Percentiles rank a stretch among this genome's conserved stretches.
Evolutionary conservation across 2,797 vertebrate genomes (phyloP).

Genomic region (Spinus pinus): DNA sequence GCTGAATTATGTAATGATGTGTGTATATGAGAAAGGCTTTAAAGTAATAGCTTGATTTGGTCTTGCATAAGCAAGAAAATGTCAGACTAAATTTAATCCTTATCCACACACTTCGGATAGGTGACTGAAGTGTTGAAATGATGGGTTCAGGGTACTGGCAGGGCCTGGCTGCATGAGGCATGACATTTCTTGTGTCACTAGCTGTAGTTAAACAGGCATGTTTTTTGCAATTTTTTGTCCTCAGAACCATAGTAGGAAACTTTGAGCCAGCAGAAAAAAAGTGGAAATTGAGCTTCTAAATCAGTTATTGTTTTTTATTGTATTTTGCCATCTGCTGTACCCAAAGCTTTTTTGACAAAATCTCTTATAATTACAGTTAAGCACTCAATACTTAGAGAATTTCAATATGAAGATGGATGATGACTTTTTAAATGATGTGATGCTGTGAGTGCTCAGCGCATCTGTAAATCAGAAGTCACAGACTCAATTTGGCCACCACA

Average conservation of each 20-base stretch:
- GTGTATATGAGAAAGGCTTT: not conserved
- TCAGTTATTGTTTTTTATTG: not conserved
- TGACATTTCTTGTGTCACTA: not conserved
- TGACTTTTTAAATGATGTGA: not conserved
- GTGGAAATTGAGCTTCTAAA: not conserved
- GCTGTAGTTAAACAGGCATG: rapidly evolving
- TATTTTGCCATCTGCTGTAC: not conserved
- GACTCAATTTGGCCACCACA: not conserved
- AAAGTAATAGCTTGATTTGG: not conserved
- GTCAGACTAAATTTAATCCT: not conserved
- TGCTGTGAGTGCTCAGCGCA: not conserved
- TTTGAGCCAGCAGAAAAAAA: not conserved
- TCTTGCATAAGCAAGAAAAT: not conserved
- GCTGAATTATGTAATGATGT: not conserved
- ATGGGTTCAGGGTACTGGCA: not conserved
- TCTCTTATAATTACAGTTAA: not conserved
- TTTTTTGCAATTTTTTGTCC: not conserved
- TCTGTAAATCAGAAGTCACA: not conserved
- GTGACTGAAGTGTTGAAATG: not conserved
- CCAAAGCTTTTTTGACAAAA: not conserved
- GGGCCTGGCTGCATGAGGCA: not conserved
- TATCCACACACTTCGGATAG: not conserved
- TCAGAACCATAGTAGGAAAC: not conserved
- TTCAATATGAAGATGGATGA: not conserved
- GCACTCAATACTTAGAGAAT: not conserved